Conservation (phyloP, 2,113 vertebrate genomes). For the Dendropsophus ebraccatus region DNA sequence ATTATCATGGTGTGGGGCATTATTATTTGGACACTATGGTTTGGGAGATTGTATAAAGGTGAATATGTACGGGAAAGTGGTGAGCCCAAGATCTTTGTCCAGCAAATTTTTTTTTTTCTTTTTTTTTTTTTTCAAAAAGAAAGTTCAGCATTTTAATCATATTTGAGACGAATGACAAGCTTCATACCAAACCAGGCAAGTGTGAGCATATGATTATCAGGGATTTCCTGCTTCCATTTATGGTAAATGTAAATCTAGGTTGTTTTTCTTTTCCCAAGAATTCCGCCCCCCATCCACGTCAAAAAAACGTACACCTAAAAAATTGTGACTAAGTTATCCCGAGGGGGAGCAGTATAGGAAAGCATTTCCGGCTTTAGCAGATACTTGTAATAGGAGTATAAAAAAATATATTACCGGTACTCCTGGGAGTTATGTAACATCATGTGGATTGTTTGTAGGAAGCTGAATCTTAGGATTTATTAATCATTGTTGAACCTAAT, state of each 20-base stretch:
- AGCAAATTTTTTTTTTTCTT: background rate
- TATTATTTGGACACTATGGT: too few relatives aligned
- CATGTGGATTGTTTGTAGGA: background rate
- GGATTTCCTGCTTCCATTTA: slow-evolving; percentile 37
- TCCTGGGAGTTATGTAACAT: slow-evolving; percentile 26
- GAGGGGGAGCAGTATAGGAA: background rate
- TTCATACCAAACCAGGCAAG: background rate
- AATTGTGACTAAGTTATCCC: slow-evolving; percentile 48
- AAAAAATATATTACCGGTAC: background rate
- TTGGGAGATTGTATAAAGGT: too few relatives aligned
- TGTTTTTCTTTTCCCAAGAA: background rate
- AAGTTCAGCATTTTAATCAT: background rate
- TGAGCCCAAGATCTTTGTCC: too few relatives aligned
- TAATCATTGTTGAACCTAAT: background rate
- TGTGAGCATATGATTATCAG: background rate
- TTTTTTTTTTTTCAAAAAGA: background rate
- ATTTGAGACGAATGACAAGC: background rate
- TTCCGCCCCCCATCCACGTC: slow-evolving; percentile 6
- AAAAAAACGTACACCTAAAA: background rate
- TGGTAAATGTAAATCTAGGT: background rate
- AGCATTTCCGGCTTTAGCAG: slow-evolving; percentile 25
- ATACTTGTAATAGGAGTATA: background rate
- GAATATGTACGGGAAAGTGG: too few relatives aligned
- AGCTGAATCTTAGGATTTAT: background rate
- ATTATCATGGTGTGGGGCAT: too few relatives aligned